Conservation (phyloP, 2,113 vertebrate species). For the Corydoras sp. region DNA sequence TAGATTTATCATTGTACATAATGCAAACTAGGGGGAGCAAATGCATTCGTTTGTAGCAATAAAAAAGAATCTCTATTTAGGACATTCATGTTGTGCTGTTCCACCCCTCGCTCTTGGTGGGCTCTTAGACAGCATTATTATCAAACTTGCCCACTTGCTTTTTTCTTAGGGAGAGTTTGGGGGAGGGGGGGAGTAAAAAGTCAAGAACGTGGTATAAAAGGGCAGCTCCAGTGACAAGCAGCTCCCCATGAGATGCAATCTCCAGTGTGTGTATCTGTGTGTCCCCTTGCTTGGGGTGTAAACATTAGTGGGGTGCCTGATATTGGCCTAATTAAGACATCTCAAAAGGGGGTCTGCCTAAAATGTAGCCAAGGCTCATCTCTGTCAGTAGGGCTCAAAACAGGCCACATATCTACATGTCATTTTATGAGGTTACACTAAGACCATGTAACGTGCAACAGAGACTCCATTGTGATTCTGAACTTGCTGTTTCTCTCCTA, state of each 20-base stretch:
- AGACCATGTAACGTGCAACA: slow-evolving; percentile 58
- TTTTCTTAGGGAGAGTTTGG: slow-evolving; percentile 38
- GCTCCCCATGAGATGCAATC: slow-evolving; percentile 45
- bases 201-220: slow-evolving; percentile 33
- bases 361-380: slow-evolving; percentile 33
- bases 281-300: slow-evolving; percentile 64
- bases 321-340: slow-evolving; percentile 30
- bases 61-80: slow-evolving; percentile 31
- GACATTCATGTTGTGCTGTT: slow-evolving; percentile 66
- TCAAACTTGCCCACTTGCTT: slow-evolving; percentile 39
- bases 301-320: slow-evolving; percentile 60
- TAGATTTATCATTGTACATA: slow-evolving; percentile 52
- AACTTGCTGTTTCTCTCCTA: slow-evolving; percentile 37
- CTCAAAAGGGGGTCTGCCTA: slow-evolving; percentile 25
- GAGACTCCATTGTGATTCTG: slow-evolving; percentile 63
- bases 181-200: slow-evolving; percentile 1
- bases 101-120: slow-evolving; percentile 36
- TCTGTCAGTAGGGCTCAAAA: slow-evolving; percentile 45
- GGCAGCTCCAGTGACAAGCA: slow-evolving; percentile 42
- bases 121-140: slow-evolving; percentile 34
- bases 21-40: slow-evolving; percentile 54
- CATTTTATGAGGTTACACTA: slow-evolving; percentile 51
- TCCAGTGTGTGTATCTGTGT: slow-evolving; percentile 65
- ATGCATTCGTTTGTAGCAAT: slow-evolving; percentile 49
- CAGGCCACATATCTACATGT: slow-evolving; percentile 53